phyloP scores from a whole-genome alignment of 92 coral and sea anemone genomes.

The Scolanthus callimorphus region DNA sequence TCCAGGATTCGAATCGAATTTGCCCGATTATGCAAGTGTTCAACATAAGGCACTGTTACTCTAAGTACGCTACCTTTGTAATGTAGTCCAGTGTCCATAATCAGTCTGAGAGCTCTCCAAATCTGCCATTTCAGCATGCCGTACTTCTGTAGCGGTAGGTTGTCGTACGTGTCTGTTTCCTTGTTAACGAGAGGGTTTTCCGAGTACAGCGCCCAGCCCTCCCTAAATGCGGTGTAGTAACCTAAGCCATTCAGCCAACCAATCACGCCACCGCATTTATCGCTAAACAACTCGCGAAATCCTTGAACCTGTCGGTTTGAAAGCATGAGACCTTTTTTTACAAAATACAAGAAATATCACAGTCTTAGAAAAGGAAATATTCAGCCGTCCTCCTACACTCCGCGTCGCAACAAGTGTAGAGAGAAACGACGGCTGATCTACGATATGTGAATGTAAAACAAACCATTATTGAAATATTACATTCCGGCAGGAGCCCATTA shows the following conservation, averaged over 20 bases:
- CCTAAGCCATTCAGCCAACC: slow-evolving; percentile 72
- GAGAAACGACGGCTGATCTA: too few species aligned
- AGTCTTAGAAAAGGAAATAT: too few species aligned
- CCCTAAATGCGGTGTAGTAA: slow-evolving; percentile 85
- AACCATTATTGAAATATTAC: too few species aligned
- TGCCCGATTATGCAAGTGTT: too few species aligned
- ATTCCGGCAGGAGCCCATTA: too few species aligned
- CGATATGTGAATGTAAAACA: too few species aligned
- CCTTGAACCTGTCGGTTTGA: slow-evolving; percentile 86
- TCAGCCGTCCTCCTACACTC: too few species aligned
- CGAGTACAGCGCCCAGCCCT: slow-evolving; percentile 99
- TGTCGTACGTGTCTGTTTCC: slow-evolving; percentile 71
- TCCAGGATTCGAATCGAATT: too few species aligned
- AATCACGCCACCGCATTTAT: slow-evolving; percentile 70
- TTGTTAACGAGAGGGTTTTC: slow-evolving; percentile 87
- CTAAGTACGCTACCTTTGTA: background rate
- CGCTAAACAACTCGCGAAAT: slow-evolving; percentile 67
- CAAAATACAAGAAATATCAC: too few species aligned
- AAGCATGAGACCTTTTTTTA: too few species aligned
- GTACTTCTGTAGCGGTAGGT: slow-evolving; percentile 81
- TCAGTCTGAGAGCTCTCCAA: slow-evolving; percentile 96
- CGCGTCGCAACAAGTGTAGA: too few species aligned
- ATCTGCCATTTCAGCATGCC: slow-evolving; percentile 99
- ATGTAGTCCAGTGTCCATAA: slow-evolving; percentile 95
- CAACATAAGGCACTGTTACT: too few species aligned